Evolutionary conservation across 2,797 vertebrate species (phyloP), one percentile per base, ranked within the genome.

Genomic region (Eulemur rubriventer): DNA sequence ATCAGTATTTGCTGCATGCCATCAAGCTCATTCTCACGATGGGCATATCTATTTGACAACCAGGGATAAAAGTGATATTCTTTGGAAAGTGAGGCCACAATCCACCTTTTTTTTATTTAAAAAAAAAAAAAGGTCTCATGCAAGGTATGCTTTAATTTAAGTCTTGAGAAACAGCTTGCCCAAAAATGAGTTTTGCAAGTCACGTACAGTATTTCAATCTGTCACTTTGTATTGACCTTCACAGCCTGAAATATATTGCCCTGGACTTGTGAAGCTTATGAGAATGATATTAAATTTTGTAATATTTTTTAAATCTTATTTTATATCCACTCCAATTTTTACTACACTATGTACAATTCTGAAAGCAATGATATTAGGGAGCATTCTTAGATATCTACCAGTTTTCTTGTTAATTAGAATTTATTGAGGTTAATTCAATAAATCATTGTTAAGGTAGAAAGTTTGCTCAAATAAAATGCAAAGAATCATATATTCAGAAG

Each of bases 141-240:
- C 96, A 96, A 98, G 95, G 82, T 97, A 91, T 87, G 81, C 89
- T 97, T 98, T 98, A 96, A 98, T 98, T 97, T 97, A 96, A 95
- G 95, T 97, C 6, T 14, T 96, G 70, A 94, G 96, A 97, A 98
- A 97, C 92, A 96, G 91, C 95, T 97, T 97, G 95, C 94, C 97
- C 95, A 96, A 98, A 96, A 96, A 97, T 98, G 98, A 90, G 92
- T 98, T 98, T 98, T 4, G 10, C 86, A 87, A 98, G 93, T 98
- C 97, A 98, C 2, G 0, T 95, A 89, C 0, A 1, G 61, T 97
- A 96, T 98, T 98, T 98, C 97, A 98, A 96, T 97, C 97, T 98
- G 97, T 98, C 98, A 98, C 96, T 97, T 95, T 93, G 89, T 93
- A 97, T 98, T 98, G 98, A 98, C 98, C 98, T 98, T 97, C 94